Evolutionary conservation across 2,888 invertebrate genomes (phyloP), one percentile per base, ranked within the genome.

Genomic region (Eupithecia subfuscata): DNA sequence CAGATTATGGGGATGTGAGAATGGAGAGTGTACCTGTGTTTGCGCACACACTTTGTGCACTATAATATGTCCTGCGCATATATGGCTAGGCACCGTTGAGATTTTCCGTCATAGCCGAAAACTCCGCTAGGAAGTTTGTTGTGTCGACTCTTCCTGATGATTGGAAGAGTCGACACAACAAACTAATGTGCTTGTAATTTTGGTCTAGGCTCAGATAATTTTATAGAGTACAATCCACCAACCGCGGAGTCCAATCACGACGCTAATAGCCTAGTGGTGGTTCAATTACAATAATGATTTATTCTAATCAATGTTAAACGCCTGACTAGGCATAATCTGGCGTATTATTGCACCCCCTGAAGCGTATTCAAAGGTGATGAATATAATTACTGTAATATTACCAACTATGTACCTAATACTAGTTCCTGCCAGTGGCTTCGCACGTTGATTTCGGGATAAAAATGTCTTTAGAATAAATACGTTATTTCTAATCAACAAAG

Each of bases 291-390:
- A 79, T 81, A 80, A 80, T 78, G 79, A 80, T 80, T 80, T 79
- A 80, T 80, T 78, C 78, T 80, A 80, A 82, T 82, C 79, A 82
- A 80, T 73, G 78, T 76, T 79, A 79, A 82, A 79, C 80, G 80
- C 79, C 69, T 60, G 79, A 75, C 76, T 79, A 75, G 72, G 77
- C 76, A 73, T 82, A 82, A 82, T 79, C 79, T 76, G n/a, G 52
- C 74, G 74, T 69, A 77, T 82, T 81, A 83, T 83, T 82, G 83
- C 80, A 77, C 74, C 75, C 80, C 76, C 79, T 72, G 75, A 70
- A 78, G 71, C 79, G 77, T 78, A 81, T 81, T 78, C 76, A 78
- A 74, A 70, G 77, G 79, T 78, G 80, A 81, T 82, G 79, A 81
- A 74, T 72, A 72, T 81, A 81, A 82, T 81, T 74, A 75, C 77